Base-by-base conservation (phyloP, 1,140 invertebrate species). In the Aphelinus atriplicis region DNA sequence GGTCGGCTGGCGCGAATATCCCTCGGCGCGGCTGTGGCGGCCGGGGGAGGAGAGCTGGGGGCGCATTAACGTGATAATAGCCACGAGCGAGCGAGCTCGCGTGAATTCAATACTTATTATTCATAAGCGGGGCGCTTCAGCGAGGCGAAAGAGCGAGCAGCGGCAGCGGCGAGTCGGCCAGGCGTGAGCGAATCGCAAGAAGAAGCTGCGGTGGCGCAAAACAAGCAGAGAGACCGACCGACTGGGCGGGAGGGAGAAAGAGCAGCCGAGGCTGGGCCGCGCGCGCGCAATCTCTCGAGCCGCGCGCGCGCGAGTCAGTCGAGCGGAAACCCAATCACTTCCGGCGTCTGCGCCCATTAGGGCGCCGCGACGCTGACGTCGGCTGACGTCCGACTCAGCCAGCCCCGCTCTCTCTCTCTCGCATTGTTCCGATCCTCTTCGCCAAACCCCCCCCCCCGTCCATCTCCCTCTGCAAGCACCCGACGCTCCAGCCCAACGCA, bases 271-370 rank as follows among this genome's bases (percentile, higher is more conserved):
- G 48, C 56, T 77, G 57, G 67, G 10, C 74, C 76, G 78, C 75
- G 75, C 80, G 76, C 75, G 71, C 78, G 78, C 79, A 76, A 80
- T 78, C 81, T 77, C 79, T 79, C 77, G 78, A 60, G 63, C 81
- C 82, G 81, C 79, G 81, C 51, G 77, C 80, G 82, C 84, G 81
- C 80, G 85, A 86, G 84, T 87, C 87, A 88, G 86, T 88, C 87
- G 85, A 87, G 87, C 86, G 81, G 85, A 89, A 89, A 89, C 86
- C 86, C 88, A 88, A 89, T 89, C 88, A 88, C 86, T 88, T 89
- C 87, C 88, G 87, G 87, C 88, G 87, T 89, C 88, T 86, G 86
- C 87, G 84, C 86, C 87, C 87, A 87, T 89, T 89, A 88, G 84
- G 85, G 84, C 83, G 84, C 85, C 86, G 83, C 85, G 85, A 87